Evolutionary conservation across 2,888 invertebrate genomes (phyloP).

Genomic region (Psylliodes chrysocephalus): DNA sequence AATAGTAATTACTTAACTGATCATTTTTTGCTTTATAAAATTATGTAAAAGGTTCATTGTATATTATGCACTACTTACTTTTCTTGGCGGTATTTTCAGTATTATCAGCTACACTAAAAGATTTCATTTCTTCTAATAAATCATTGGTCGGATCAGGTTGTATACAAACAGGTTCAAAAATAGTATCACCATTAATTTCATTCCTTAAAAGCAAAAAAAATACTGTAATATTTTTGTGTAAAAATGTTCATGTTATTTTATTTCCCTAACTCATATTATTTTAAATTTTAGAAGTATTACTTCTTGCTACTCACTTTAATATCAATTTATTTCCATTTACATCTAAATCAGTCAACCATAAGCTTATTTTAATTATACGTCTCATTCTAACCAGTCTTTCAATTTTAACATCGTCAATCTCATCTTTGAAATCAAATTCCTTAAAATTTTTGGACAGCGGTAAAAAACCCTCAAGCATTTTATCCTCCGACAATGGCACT

Average conservation of each 20-base stretch:
- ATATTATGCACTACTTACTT: slow-evolving; percentile 43
- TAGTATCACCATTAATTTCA: slow-evolving; percentile 54
- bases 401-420: slow-evolving; percentile 61
- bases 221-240: too few relatives aligned
- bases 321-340: slow-evolving; percentile 63
- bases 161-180: slow-evolving; percentile 63
- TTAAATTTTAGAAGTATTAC: background rate
- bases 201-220: slow-evolving; percentile 48
- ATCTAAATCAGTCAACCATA: slow-evolving; percentile 65
- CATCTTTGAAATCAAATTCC: slow-evolving; percentile 67
- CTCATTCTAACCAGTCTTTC: slow-evolving; percentile 66
- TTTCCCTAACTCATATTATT: too few relatives aligned
- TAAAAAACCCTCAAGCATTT: slow-evolving; percentile 81
- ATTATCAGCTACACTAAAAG: slow-evolving; percentile 63
- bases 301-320: slow-evolving; percentile 49
- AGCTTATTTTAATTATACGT: slow-evolving; percentile 66
- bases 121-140: slow-evolving; percentile 68
- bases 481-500: slow-evolving; percentile 81
- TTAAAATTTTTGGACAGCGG: slow-evolving; percentile 74
- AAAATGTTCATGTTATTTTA: too few relatives aligned
- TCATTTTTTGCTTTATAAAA: background rate
- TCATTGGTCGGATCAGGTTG: slow-evolving; percentile 66
- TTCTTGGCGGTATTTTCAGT: slow-evolving; percentile 45
- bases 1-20: background rate
- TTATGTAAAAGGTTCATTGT: background rate